phyloP scores from a whole-genome alignment of 2,888 invertebrate species.

The Thecocarcelia acutangulata region DNA sequence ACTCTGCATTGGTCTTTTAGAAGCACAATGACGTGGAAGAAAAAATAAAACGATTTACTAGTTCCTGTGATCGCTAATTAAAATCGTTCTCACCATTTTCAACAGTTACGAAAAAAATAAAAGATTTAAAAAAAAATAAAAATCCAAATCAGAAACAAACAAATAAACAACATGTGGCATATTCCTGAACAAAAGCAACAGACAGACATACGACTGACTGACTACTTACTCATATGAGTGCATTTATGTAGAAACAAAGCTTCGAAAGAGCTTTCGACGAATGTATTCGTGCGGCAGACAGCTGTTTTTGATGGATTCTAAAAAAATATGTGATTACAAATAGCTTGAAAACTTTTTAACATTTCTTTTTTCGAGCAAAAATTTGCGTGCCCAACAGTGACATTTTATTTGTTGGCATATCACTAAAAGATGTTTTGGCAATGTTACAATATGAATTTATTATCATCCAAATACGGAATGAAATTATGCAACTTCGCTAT shows the following conservation, averaged over 20 bases:
- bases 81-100: conserved; percentile 70
- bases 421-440: too few relatives aligned
- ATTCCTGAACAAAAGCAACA: conserved; percentile 18
- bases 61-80: conserved; percentile 70
- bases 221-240: conserved; percentile 13
- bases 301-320: background rate
- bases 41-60: conserved; percentile 51
- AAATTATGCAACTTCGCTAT: too few relatives aligned
- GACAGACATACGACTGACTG: conserved; percentile 24
- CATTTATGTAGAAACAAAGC: background rate
- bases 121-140: background rate
- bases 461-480: too few relatives aligned
- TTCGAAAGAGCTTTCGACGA: conserved; percentile 19
- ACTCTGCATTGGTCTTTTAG: conserved; percentile 66
- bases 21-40: background rate
- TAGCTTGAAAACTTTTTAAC: too few relatives aligned
- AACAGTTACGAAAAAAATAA: conserved; percentile 34
- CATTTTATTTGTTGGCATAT: too few relatives aligned
- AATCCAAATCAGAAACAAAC: conserved; percentile 43
- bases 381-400: too few relatives aligned
- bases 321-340: background rate
- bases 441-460: too few relatives aligned
- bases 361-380: too few relatives aligned
- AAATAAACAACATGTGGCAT: conserved; percentile 57
- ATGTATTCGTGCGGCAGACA: conserved; percentile 2